Evolutionary conservation across 2,797 vertebrate genomes (phyloP), one percentile per base, ranked within the genome.

Genomic region (Silurus lanzhouensis): DNA sequence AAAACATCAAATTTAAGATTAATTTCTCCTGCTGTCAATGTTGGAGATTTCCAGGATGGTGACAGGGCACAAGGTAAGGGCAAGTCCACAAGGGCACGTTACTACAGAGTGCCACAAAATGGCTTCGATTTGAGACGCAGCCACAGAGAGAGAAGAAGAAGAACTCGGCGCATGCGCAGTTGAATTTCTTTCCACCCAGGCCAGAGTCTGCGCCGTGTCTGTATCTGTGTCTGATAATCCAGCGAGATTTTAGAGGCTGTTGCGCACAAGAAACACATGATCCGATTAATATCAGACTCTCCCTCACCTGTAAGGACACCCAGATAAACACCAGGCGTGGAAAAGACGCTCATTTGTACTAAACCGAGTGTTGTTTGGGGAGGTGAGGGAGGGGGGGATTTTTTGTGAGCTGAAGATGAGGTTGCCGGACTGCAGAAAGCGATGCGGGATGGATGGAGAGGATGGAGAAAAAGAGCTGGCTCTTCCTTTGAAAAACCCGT

Each of bases 401-500:
- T 38, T 38, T 38, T 38, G 38, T 38, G 38, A 38, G 38, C 38
- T 38, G 38, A 93, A 85, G 86, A 98, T 98, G 97, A 96, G 93
- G 95, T 89, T 98, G 88, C 91, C 91, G 72, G 93, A 83, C 61
- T 80, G 78, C 85, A 94, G 91, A 84, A 92, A 93, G 90, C 94
- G 93, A 52, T 94, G 94, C 91, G 88, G 88, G 80, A 89, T 84
- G 92, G 94, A 93, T 84, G 95, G 92, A 90, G 94, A 76, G 71
- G 82, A 95, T 71, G 94, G 93, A 48, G 95, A 95, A 88, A 94
- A 95, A 89, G 95, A 95, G 90, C 96, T 95, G 88, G 95, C 96
- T 87, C 96, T 96, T 84, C 97, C 97, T 74, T 92, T 96, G 90
- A 95, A 95, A 91, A 98, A 98, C 93, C 97, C 98, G 44, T 99